Base-by-base conservation (phyloP, 1,140 invertebrate species). In the Diachasma alloeum region DNA sequence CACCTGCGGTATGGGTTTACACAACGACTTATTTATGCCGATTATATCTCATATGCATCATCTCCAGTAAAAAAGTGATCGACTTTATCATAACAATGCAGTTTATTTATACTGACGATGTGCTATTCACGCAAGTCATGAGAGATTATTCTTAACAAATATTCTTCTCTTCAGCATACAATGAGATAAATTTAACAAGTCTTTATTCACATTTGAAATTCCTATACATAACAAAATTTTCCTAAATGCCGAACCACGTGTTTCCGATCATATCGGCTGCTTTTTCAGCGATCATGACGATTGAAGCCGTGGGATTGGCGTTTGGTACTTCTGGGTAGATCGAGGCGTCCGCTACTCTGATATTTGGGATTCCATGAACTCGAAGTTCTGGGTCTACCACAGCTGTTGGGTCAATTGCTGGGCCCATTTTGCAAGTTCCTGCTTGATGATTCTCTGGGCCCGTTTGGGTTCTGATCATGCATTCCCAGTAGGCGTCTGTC, bases 221-320 rank as follows among this genome's bases (percentile, higher is more conserved):
- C 11, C 59, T 31, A 63, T 22, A 17, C 37, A 22, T 8, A 66
- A 80, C 71, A 24, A 59, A 78, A 48, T 31, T 44, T 78, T 78
- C 36, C 37, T 56, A 78, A 36, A 76, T 75, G 17, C 22, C 46
- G 19, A 71, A 13, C 90, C 89, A 91, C 44, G 83, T 80, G 15
- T 81, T 78, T 24, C 81, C 77, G 75, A 93, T 90, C 82, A 92
- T 85, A 78, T 91, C 90, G 0, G 91, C 84, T 24, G 86, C 90
- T 79, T 92, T 93, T 73, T 92, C 92, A 0, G 89, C 92, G 1
- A 91, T 84, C 90, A 91, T 91, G 66, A 92, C 86, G 11, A 91
- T 89, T 2, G 86, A 83, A 13, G 91, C 90, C 19, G 89, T 83
- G 0, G 91, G 90, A 80, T 92, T 92, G 0, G 89, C 82, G 46